phyloP scores from a whole-genome alignment of 2,797 vertebrate genomes.

The Lates japonicus region DNA sequence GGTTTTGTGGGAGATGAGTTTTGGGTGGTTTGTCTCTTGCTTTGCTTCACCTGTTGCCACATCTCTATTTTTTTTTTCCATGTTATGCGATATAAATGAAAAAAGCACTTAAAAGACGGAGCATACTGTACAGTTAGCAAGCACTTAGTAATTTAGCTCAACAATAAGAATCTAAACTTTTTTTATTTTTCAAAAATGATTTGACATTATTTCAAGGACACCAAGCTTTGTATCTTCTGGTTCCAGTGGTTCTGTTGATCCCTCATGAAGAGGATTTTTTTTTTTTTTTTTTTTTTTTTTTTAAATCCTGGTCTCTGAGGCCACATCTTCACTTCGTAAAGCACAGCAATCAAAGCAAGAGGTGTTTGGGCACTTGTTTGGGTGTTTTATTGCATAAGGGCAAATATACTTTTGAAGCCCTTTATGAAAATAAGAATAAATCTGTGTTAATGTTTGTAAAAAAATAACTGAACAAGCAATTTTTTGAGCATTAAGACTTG shows the following conservation, averaged over 20 bases:
- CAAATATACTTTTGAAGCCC: constrained; percentile 31
- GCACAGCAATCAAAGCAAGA: constrained; percentile 53
- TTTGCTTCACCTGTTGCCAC: constrained; percentile 65
- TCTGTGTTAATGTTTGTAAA: constrained; percentile 34
- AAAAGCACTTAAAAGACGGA: constrained; percentile 51
- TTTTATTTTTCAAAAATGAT: constrained; percentile 47
- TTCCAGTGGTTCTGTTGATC: constrained; percentile 53
- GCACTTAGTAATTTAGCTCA: constrained; percentile 61
- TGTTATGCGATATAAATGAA: constrained; percentile 59
- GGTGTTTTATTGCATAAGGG: constrained; percentile 57
- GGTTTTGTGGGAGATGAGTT: constrained; percentile 39
- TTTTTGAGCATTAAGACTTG: constrained; percentile 39
- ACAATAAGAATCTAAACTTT: constrained; percentile 41
- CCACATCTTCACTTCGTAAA: constrained; percentile 62
- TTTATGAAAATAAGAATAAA: constrained; percentile 29
- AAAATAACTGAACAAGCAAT: constrained; percentile 12
- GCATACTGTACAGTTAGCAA: constrained; percentile 47
- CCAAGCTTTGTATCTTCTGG: constrained; percentile 38
- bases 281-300: constrained; percentile 2
- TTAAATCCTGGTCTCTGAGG: constrained; percentile 33
- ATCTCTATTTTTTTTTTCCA: constrained; percentile 31
- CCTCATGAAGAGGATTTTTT: constrained; percentile 26
- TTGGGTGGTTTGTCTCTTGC: constrained; percentile 45
- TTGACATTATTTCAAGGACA: constrained; percentile 56
- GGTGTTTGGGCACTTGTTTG: constrained; percentile 40